phyloP scores from a whole-genome alignment of 2,888 invertebrate genomes.

The Pseudococcus jackbeardsleyi region DNA sequence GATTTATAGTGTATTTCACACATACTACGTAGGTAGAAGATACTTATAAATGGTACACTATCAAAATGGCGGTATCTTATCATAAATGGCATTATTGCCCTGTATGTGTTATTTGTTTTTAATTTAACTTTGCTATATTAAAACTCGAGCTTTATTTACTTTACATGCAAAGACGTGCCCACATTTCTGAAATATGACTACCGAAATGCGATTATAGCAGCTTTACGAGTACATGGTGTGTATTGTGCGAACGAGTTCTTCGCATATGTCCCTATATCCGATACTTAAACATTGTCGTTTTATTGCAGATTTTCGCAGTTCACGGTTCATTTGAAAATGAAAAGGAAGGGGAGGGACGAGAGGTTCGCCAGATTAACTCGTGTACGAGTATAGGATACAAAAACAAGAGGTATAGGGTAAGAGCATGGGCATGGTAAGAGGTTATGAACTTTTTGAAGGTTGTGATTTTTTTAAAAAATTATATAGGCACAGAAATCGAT shows the following conservation, averaged over 20 bases:
- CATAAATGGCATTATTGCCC: constrained; percentile 36
- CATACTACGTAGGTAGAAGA: too few species aligned
- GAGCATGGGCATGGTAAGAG: too few species aligned
- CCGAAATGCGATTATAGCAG: background rate
- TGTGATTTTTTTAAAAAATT: too few species aligned
- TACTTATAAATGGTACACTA: background rate
- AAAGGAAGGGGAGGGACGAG: background rate
- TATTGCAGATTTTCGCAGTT: constrained; percentile 3
- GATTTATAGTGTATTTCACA: background rate
- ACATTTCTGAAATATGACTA: constrained; percentile 40
- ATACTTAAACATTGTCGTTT: constrained; percentile 6
- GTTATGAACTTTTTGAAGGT: too few species aligned
- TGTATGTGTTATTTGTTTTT: constrained; percentile 9
- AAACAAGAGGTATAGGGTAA: too few species aligned
- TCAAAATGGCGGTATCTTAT: constrained; percentile 5
- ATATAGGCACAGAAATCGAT: too few species aligned
- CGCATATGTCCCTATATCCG: background rate
- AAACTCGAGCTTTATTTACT: constrained; percentile 6
- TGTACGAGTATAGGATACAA: background rate
- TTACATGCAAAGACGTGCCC: constrained; percentile 19
- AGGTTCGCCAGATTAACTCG: background rate
- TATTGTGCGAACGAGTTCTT: background rate
- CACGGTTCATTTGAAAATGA: background rate
- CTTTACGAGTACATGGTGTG: background rate
- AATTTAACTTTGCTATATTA: constrained; percentile 8